Percentiles rank a stretch among this genome's conserved stretches.
Evolutionary conservation across 2,797 vertebrate genomes (phyloP).

Genomic region (Sebastes baramenuke): DNA sequence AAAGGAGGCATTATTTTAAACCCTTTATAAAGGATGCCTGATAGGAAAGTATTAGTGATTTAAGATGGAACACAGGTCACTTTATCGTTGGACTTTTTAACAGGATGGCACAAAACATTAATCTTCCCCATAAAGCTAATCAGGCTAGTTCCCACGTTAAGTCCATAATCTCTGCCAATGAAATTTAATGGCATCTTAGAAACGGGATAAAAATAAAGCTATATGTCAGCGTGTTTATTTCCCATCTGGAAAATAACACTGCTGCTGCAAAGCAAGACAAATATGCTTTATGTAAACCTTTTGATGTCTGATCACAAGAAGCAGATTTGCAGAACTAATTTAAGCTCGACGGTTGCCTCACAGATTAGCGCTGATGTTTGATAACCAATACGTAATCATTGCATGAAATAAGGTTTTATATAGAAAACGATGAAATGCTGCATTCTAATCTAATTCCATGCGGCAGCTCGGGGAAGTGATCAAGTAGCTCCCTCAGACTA

Average conservation of each 20-base stretch:
- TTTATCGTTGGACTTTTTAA: conserved; percentile 6
- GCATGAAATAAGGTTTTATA: conserved; percentile 51
- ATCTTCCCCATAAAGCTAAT: background rate
- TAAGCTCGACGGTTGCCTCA: conserved; percentile 25
- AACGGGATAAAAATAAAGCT: conserved; percentile 34
- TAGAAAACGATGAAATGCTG: conserved; percentile 49
- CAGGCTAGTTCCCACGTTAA: background rate
- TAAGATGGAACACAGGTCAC: background rate
- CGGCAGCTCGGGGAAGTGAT: conserved; percentile 40
- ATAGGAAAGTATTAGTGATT: background rate
- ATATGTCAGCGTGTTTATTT: background rate
- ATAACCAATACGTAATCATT: conserved; percentile 56
- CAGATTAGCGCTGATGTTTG: conserved; percentile 59
- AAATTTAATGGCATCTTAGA: conserved; percentile 31
- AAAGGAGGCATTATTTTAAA: background rate
- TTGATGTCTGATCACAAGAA: conserved; percentile 68
- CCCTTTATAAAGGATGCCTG: too few relatives aligned
- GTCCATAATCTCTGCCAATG: conserved; percentile 15
- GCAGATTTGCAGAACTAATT: conserved; percentile 63
- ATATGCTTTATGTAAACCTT: conserved; percentile 38
- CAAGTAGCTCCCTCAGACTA: conserved; percentile 52
- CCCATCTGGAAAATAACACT: conserved; percentile 36
- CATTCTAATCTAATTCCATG: conserved; percentile 45
- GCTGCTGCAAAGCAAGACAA: conserved; percentile 39
- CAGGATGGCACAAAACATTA: background rate